Evolutionary conservation across 2,888 invertebrate species (phyloP), one percentile per base, ranked within the genome.

Genomic region (Oconnorella tubifera): DNA sequence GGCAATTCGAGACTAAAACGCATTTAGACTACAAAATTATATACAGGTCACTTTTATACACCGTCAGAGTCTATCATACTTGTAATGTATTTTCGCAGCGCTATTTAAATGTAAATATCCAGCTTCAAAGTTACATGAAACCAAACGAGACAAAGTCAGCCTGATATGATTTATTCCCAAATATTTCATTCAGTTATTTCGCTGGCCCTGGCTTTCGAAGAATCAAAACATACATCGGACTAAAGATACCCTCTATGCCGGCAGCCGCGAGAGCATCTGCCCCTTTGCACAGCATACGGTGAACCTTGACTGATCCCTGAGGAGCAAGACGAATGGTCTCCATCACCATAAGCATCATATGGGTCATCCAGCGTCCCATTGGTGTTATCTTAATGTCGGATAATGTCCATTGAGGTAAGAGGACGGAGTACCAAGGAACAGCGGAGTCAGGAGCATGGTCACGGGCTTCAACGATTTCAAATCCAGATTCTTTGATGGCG

Each of bases 321-420:
- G 71, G 67, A 3, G 66, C 63, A 10, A 71, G 32, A 1, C 64
- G 32, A 10, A 67, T 14, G 25, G 58, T 67, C 58, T 71, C 71
- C 66, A 71, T 56, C 23, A 48, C 33, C 49, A 53, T 57, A 19
- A 71, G 62, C 57, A 59, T 63, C 28, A 62, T 27, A 28, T 67
- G 68, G 19, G 71, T 71, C 33, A 66, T 10, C 66, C 63, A 65
- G n/a, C 70, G 66, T 1, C 71, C 71, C 6, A 70, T 1, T 2
- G 67, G 58, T 0, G 70, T 66, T 19, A 51, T 62, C 33, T 63
- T 64, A 31, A 71, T 53, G 56, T 67, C 67, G 14, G 56, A 32
- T 23, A 70, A 33, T 10, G 66, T 63, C 63, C 68, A 70, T 4
- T 51, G 48, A 0, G 64, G 50, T 29, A 64, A 57, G 28, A 71